A percentile compares a stretch with the other conserved stretches of the same genome.
These are phyloP conservation scores for Pyrgilauda ruficollis DNA, from an alignment of 2,113 vertebrate species.

Conservation along the genomic window DNA sequence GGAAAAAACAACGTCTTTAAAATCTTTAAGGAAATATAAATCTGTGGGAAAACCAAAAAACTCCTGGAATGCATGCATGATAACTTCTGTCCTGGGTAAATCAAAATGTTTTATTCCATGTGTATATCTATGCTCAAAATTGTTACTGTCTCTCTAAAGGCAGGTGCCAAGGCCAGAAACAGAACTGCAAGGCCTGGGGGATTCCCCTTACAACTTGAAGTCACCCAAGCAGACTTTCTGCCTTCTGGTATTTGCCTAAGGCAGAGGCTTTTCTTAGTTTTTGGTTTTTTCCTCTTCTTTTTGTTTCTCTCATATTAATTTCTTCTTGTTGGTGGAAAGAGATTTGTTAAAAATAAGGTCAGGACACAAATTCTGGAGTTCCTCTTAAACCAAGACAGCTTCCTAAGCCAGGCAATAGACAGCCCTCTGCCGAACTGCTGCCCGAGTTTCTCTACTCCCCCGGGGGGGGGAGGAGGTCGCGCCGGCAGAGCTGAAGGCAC, in stretches of 20 bases:
- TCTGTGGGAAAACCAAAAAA: not conserved
- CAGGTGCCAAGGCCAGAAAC: not conserved
- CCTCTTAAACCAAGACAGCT: not conserved
- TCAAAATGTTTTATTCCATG: not conserved
- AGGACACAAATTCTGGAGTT: too few relatives aligned
- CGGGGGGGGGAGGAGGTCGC: too few relatives aligned
- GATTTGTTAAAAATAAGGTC: not conserved
- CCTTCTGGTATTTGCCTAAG: not conserved
- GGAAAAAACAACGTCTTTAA: not conserved
- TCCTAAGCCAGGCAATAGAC: too few relatives aligned
- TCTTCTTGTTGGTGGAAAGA: not conserved
- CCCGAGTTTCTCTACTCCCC: too few relatives aligned
- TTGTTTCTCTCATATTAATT: not conserved
- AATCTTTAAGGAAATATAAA: not conserved
- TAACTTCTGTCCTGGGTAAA: not conserved
- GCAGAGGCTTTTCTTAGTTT: not conserved
- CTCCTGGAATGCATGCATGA: not conserved
- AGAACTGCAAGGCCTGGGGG: not conserved
- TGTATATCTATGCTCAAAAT: not conserved
- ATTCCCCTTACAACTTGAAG: not conserved
- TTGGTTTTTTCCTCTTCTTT: accelerated
- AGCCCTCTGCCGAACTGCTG: too few relatives aligned
- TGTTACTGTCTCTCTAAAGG: not conserved
- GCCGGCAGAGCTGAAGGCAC: too few relatives aligned
- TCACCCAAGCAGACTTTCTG: accelerated